A percentile compares a stretch with the other conserved stretches of the same genome.
phyloP scores from a whole-genome alignment of 2,113 vertebrate genomes.

The Coreoperca whiteheadi region DNA sequence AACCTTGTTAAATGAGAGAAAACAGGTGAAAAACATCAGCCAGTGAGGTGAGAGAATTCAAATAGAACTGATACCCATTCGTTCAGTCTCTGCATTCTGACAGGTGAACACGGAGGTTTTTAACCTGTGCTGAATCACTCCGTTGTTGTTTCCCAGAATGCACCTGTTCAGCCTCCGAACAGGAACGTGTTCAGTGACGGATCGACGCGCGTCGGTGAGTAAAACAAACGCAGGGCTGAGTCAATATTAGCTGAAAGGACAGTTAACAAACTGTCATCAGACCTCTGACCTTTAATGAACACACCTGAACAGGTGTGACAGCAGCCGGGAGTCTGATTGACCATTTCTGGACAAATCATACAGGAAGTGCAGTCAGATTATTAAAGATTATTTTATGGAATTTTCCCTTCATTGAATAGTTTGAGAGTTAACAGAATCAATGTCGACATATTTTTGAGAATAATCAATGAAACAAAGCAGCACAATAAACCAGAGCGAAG shows the following conservation, averaged over 20 bases:
- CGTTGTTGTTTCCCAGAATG: conserved; percentile 57
- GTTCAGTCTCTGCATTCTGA: neutral
- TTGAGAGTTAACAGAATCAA: too few species aligned
- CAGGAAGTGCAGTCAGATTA: too few species aligned
- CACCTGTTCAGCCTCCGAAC: conserved; percentile 29
- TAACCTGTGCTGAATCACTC: neutral
- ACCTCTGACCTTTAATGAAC: neutral
- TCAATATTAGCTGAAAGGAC: conserved; percentile 14
- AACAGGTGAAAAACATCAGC: too few species aligned
- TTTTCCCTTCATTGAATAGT: too few species aligned
- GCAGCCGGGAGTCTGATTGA: neutral
- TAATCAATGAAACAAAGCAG: too few species aligned
- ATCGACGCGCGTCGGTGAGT: conserved; percentile 80
- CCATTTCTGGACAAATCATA: too few species aligned
- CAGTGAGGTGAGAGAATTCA: too few species aligned
- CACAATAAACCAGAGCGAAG: too few species aligned
- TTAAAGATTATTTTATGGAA: too few species aligned
- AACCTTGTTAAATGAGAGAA: too few species aligned
- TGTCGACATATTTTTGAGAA: too few species aligned
- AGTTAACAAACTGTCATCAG: neutral
- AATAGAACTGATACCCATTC: too few species aligned
- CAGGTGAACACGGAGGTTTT: neutral
- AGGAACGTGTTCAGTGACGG: conserved; percentile 80
- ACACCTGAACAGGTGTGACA: neutral
- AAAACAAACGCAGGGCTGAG: neutral